These are phyloP conservation scores for Steatocranus sp. DNA, from an alignment of 2,797 vertebrate genomes.

Conservation along the genomic window DNA sequence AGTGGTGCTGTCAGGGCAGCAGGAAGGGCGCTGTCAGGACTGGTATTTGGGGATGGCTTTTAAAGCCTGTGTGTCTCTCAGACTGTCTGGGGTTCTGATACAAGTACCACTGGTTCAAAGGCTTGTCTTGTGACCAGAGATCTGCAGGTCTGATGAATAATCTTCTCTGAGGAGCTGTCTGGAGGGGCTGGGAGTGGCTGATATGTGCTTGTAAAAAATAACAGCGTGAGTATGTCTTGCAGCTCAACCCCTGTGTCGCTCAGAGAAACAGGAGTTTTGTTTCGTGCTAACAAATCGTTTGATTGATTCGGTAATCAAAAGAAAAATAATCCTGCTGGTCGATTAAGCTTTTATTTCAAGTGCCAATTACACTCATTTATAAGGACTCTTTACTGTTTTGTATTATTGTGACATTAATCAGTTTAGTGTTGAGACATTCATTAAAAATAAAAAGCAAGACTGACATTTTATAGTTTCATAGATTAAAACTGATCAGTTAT, in stretches of 20 bases:
- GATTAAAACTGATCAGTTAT: background rate
- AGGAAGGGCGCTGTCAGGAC: background rate
- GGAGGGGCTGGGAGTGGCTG: background rate
- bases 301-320: background rate
- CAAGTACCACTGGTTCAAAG: slow-evolving; percentile 23
- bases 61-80: background rate
- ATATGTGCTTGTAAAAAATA: slow-evolving; percentile 5
- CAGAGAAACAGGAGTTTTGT: background rate
- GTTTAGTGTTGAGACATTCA: background rate
- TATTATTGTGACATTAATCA: background rate
- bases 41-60: slow-evolving; percentile 1
- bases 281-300: background rate
- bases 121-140: background rate
- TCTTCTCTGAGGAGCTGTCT: background rate
- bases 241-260: background rate
- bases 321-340: background rate
- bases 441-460: background rate
- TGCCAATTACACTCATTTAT: background rate
- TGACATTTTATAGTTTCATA: background rate
- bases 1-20: slow-evolving; percentile 22
- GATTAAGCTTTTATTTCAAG: background rate
- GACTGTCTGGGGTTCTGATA: background rate
- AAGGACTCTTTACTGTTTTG: background rate
- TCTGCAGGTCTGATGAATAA: slow-evolving; percentile 14
- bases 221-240: background rate